phyloP scores from a whole-genome alignment of 2,113 vertebrate species.

The Acanthisitta chloris region DNA sequence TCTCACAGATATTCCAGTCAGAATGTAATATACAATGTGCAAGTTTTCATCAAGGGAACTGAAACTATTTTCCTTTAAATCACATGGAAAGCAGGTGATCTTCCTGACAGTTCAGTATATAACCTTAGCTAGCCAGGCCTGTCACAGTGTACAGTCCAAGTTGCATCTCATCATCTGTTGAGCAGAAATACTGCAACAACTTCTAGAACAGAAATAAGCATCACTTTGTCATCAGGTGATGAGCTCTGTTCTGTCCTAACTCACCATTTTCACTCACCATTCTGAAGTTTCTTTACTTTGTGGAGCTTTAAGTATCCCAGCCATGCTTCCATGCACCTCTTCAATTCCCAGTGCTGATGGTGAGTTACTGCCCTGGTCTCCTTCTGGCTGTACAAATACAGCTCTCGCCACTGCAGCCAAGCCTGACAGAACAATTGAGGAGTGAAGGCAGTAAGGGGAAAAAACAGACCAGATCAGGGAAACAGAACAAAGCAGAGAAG shows the following conservation, averaged over 20 bases:
- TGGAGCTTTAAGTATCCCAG: conserved; percentile 56
- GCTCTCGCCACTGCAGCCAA: conserved; percentile 81
- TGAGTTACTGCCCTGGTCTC: conserved; percentile 68
- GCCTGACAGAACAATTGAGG: conserved; percentile 64
- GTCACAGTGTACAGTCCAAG: background rate
- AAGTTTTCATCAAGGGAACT: background rate
- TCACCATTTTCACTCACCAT: conserved; percentile 61
- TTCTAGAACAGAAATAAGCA: rapidly evolving
- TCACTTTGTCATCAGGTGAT: background rate
- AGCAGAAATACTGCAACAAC: background rate
- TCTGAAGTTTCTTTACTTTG: conserved; percentile 67
- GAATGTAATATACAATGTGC: background rate
- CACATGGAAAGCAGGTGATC: background rate
- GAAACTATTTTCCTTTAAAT: background rate
- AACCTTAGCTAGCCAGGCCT: background rate
- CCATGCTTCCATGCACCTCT: conserved; percentile 74
- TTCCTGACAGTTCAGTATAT: background rate
- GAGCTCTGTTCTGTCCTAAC: background rate
- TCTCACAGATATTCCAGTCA: background rate
- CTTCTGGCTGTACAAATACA: conserved; percentile 45
- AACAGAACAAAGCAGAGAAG: background rate
- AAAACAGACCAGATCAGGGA: background rate
- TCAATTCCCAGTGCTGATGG: conserved; percentile 41
- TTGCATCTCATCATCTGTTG: background rate
- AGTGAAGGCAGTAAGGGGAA: background rate